Evolutionary conservation across 2,797 vertebrate species (phyloP).

Genomic region (Gymnodraco acuticeps): DNA sequence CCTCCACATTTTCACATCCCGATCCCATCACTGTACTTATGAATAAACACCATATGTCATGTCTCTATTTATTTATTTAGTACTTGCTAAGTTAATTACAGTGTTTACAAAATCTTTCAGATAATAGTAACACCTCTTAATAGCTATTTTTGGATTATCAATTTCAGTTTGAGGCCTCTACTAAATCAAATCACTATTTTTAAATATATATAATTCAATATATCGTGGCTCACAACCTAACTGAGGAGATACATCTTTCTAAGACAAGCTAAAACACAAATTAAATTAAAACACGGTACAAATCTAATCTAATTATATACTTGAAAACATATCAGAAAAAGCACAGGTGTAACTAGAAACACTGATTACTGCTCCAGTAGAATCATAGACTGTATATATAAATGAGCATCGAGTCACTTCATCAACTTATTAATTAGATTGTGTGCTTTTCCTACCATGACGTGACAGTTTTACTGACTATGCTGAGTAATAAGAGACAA

Average conservation of each 20-base stretch:
- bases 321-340: background rate
- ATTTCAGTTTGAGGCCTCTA: background rate
- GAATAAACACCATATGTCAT: constrained; percentile 1
- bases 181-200: background rate
- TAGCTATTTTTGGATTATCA: background rate
- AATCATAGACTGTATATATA: too few species aligned
- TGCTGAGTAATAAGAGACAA: background rate
- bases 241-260: background rate
- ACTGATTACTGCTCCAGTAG: constrained; percentile 6
- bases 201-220: background rate
- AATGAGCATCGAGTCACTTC: background rate
- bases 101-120: background rate
- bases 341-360: constrained; percentile 26
- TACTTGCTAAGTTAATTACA: background rate
- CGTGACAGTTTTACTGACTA: background rate
- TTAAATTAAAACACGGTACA: background rate
- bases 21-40: background rate
- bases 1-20: background rate
- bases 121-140: background rate
- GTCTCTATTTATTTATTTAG: background rate
- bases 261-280: background rate
- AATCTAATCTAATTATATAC: background rate
- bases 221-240: background rate
- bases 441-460: constrained; percentile 11
- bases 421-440: constrained; percentile 17